A percentile compares a stretch with the other conserved stretches of the same genome.
Evolutionary conservation across 2,113 vertebrate species (phyloP).

Genomic region (Acrocephalus kingi): DNA sequence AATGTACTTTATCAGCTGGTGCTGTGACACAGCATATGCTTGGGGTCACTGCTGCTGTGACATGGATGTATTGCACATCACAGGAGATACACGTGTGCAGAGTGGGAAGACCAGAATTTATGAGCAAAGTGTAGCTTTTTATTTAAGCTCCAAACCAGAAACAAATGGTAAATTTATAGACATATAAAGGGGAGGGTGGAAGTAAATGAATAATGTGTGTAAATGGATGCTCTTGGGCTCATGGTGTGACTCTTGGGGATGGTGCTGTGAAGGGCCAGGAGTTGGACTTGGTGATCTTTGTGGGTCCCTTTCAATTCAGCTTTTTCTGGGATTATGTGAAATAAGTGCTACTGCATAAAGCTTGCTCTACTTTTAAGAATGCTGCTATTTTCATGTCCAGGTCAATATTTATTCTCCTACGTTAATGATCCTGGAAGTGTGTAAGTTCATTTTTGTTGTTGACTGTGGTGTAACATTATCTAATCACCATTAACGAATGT

Average conservation of each 20-base stretch:
- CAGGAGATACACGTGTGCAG: background rate
- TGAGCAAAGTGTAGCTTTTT: background rate
- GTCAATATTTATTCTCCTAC: background rate
- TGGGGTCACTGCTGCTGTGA: background rate
- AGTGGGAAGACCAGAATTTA: background rate
- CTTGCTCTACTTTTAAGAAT: slow-evolving; percentile 34
- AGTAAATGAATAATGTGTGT: background rate
- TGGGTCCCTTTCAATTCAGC: background rate
- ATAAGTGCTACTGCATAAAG: background rate
- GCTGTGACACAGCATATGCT: background rate
- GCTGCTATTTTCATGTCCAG: background rate
- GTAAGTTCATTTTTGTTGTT: slow-evolving; percentile 36
- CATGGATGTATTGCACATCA: background rate
- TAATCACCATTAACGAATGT: slow-evolving; percentile 24
- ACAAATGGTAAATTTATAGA: background rate
- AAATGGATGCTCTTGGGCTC: background rate
- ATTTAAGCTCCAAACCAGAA: background rate
- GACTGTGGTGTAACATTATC: slow-evolving; percentile 6
- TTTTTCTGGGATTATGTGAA: background rate
- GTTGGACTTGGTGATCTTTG: background rate
- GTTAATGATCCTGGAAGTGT: background rate
- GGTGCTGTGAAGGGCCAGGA: background rate
- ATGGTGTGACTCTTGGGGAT: background rate
- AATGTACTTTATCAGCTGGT: background rate
- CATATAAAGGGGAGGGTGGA: background rate